phyloP scores from a whole-genome alignment of 2,888 invertebrate genomes.

The Napeogenes inachia region DNA sequence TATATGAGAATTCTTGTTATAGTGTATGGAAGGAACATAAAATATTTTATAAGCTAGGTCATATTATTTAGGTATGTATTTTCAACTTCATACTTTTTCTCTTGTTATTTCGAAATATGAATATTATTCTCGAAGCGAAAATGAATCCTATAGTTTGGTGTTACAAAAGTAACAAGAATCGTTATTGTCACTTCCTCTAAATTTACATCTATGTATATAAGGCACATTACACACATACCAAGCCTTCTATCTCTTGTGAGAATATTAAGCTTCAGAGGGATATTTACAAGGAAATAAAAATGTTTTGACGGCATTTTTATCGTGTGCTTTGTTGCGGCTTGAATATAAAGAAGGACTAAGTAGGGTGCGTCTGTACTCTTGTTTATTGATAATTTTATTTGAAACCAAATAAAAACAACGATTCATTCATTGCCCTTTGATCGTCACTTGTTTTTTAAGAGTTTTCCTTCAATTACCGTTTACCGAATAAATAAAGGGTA shows the following conservation, averaged over 20 bases:
- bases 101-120: too few species aligned
- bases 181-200: neutral
- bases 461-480: neutral
- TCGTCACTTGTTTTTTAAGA: neutral
- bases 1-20: too few species aligned
- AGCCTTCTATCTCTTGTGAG: constrained; percentile 56
- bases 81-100: too few species aligned
- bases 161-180: too few species aligned
- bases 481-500: too few species aligned
- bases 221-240: constrained; percentile 51
- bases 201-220: constrained; percentile 33
- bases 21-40: constrained; percentile 3
- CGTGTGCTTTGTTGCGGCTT: constrained; percentile 34
- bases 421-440: neutral
- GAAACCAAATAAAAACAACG: constrained; percentile 19
- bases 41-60: too few species aligned
- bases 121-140: too few species aligned
- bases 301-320: constrained; percentile 52
- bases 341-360: constrained; percentile 31
- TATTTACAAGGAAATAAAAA: constrained; percentile 63
- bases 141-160: too few species aligned
- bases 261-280: constrained; percentile 58
- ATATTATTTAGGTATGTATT: too few species aligned
- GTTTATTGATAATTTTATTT: constrained; percentile 19
- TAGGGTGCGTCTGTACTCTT: constrained; percentile 16